phyloP scores from a whole-genome alignment of 1,140 invertebrate genomes.

The Cataglyphis hispanica region DNA sequence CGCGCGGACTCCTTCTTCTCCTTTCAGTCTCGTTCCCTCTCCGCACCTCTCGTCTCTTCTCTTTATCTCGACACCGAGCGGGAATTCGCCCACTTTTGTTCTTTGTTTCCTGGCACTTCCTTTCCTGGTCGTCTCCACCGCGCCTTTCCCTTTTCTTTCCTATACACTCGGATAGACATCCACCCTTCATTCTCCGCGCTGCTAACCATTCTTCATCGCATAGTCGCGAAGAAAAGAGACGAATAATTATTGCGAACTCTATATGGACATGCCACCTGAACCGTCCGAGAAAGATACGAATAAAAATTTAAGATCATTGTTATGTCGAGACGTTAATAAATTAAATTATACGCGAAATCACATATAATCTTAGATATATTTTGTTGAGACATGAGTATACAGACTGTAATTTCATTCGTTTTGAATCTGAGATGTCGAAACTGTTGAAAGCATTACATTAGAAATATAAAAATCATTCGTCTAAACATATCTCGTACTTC shows the following conservation, averaged over 20 bases:
- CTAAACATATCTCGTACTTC: slow-evolving; percentile 18
- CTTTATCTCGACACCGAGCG: slow-evolving; percentile 72
- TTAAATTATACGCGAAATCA: not conserved
- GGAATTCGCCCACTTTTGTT: slow-evolving; percentile 77
- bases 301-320: not conserved
- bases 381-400: not conserved
- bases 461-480: not conserved
- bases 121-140: slow-evolving; percentile 69
- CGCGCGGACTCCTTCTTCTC: slow-evolving; percentile 50
- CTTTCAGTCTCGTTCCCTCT: slow-evolving; percentile 52
- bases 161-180: slow-evolving; percentile 61
- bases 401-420: slow-evolving; percentile 1
- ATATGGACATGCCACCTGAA: slow-evolving; percentile 32
- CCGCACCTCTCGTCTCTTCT: slow-evolving; percentile 20
- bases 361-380: not conserved
- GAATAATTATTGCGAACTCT: slow-evolving; percentile 48
- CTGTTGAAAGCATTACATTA: not conserved
- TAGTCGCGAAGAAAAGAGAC: slow-evolving; percentile 17
- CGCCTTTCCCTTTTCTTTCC: slow-evolving; percentile 73
- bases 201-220: slow-evolving; percentile 72
- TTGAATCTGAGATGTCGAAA: not conserved
- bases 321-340: slow-evolving; percentile 3
- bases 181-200: slow-evolving; percentile 70
- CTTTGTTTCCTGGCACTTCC: slow-evolving; percentile 74
- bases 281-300: not conserved